A percentile compares a stretch with the other conserved stretches of the same genome.
Evolutionary conservation across 2,888 invertebrate genomes (phyloP).

Genomic region (Tipula confusa): DNA sequence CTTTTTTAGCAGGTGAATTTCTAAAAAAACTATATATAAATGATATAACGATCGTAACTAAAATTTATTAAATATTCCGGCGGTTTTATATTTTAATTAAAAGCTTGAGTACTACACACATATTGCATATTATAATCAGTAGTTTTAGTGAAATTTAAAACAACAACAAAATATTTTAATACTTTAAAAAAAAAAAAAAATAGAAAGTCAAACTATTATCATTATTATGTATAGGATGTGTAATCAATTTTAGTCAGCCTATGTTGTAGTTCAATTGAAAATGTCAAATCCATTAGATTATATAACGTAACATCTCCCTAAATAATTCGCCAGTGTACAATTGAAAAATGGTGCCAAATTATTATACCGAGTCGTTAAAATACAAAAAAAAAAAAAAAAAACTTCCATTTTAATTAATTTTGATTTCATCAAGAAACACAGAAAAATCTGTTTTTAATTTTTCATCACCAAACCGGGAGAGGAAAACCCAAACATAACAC

Average conservation of each 20-base stretch:
- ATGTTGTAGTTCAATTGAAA: background rate
- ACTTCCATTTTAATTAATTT: background rate
- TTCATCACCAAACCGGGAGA: slow-evolving; percentile 20
- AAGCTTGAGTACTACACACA: background rate
- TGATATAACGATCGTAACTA: background rate
- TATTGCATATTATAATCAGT: background rate
- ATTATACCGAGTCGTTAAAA: too few relatives aligned
- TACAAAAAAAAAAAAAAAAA: too few relatives aligned
- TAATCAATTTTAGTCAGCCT: background rate
- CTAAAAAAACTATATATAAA: too few relatives aligned
- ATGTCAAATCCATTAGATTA: background rate
- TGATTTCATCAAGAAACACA: background rate
- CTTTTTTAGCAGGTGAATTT: background rate
- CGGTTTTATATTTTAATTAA: background rate
- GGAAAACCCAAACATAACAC: background rate
- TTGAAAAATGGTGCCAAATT: background rate
- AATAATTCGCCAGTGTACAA: background rate
- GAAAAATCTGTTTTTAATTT: background rate
- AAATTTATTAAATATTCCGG: background rate
- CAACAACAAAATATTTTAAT: background rate
- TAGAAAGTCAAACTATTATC: background rate
- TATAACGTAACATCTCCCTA: too few relatives aligned
- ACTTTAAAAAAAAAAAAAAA: too few relatives aligned
- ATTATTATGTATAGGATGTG: background rate
- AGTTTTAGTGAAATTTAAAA: background rate